These are phyloP conservation scores for Metallyticus violacea DNA, from an alignment of 2,888 invertebrate species.

Conservation along the genomic window DNA sequence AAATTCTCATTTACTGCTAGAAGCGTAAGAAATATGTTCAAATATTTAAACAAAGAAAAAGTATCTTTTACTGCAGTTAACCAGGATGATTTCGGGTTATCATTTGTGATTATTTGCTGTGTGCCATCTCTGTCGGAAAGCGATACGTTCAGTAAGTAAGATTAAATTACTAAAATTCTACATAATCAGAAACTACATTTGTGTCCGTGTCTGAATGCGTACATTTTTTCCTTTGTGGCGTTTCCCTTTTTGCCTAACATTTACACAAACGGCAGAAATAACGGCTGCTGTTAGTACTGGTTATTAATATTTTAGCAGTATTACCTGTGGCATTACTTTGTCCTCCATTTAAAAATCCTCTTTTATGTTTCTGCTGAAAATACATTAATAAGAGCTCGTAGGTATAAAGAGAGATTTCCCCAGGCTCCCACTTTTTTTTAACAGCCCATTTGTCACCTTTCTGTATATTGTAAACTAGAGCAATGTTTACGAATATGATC, in stretches of 20 bases:
- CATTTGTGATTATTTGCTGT: not conserved
- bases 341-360: not conserved
- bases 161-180: too few relatives aligned
- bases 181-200: too few relatives aligned
- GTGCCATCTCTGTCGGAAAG: not conserved
- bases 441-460: not conserved
- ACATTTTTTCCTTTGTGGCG: not conserved
- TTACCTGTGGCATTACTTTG: not conserved
- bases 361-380: not conserved
- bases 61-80: too few relatives aligned
- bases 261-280: not conserved
- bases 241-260: not conserved
- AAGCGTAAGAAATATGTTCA: not conserved
- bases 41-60: too few relatives aligned
- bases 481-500: not conserved
- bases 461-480: not conserved
- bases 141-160: too few relatives aligned
- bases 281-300: not conserved
- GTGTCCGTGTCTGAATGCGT: too few relatives aligned
- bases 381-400: not conserved
- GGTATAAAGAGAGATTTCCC: not conserved
- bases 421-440: not conserved
- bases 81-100: not conserved
- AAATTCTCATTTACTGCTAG: not conserved
- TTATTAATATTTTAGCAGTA: not conserved